phyloP scores from a whole-genome alignment of 2,888 invertebrate species.

The Drosophila fungiperda region DNA sequence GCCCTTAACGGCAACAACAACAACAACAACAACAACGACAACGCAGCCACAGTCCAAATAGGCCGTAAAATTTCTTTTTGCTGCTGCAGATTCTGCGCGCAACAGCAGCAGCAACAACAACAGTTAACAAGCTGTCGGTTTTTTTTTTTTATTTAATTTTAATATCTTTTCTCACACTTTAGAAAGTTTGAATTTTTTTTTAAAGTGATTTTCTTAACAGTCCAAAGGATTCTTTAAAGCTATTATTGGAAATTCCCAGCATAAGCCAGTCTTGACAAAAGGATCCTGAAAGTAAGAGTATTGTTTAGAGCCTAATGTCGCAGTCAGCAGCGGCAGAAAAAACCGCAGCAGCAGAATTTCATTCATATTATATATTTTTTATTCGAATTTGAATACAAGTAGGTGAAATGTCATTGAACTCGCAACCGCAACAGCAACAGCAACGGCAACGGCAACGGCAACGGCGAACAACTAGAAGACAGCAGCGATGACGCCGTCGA shows the following conservation, averaged over 20 bases:
- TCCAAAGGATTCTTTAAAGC: slow-evolving; percentile 4
- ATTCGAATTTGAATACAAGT: slow-evolving; percentile 67
- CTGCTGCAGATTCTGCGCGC: slow-evolving; percentile 62
- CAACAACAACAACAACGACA: slow-evolving; percentile 26
- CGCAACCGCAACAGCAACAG: slow-evolving; percentile 38
- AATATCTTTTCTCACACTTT: slow-evolving; percentile 53
- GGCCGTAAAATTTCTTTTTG: slow-evolving; percentile 68
- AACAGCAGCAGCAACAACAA: slow-evolving; percentile 35
- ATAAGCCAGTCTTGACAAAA: not conserved
- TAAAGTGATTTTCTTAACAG: not conserved
- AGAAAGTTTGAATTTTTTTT: slow-evolving; percentile 53
- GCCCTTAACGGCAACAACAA: slow-evolving; percentile 30
- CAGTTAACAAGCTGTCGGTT: slow-evolving; percentile 20
- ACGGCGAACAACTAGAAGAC: slow-evolving; percentile 25
- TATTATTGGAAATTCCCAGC: not conserved
- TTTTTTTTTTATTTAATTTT: slow-evolving; percentile 39
- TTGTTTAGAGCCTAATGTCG: slow-evolving; percentile 2
- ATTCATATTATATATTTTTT: slow-evolving; percentile 28
- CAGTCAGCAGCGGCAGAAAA: slow-evolving; percentile 8
- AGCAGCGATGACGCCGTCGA: slow-evolving; percentile 23
- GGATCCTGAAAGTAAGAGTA: slow-evolving; percentile 40
- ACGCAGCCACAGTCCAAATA: slow-evolving; percentile 51
- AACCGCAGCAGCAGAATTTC: slow-evolving; percentile 18
- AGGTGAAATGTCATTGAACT: slow-evolving; percentile 76
- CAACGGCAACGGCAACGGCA: slow-evolving; percentile 28